These are phyloP conservation scores for Archips crataeganus DNA, from an alignment of 2,888 invertebrate genomes.

Conservation along the genomic window DNA sequence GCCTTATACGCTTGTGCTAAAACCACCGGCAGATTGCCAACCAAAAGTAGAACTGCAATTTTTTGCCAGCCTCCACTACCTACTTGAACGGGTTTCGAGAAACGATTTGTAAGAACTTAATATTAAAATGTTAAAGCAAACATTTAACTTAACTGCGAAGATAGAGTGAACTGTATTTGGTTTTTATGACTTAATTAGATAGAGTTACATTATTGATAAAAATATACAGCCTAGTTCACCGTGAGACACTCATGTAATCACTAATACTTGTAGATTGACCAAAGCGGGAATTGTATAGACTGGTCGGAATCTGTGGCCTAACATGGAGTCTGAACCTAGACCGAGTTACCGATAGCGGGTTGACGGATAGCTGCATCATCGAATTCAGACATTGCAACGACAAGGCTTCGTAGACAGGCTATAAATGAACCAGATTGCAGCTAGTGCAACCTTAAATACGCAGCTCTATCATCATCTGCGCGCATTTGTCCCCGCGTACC, in stretches of 20 bases:
- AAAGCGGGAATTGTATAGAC: slow-evolving; percentile 66
- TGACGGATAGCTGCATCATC: slow-evolving; percentile 59
- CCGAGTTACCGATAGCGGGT: slow-evolving; percentile 56
- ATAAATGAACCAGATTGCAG: slow-evolving; percentile 41
- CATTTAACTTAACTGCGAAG: slow-evolving; percentile 43
- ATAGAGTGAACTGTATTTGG: slow-evolving; percentile 53
- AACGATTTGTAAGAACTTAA: slow-evolving; percentile 57
- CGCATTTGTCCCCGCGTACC: slow-evolving; percentile 63
- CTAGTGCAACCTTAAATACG: slow-evolving; percentile 28
- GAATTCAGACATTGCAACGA: slow-evolving; percentile 43
- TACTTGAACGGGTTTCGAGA: slow-evolving; percentile 50
- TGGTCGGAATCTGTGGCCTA: slow-evolving; percentile 63
- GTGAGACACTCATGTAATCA: slow-evolving; percentile 62
- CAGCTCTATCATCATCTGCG: slow-evolving; percentile 45
- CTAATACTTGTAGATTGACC: slow-evolving; percentile 66
- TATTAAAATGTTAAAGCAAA: slow-evolving; percentile 60
- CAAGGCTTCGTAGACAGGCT: slow-evolving; percentile 20
- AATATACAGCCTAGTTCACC: slow-evolving; percentile 65
- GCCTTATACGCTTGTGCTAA: slow-evolving; percentile 63
- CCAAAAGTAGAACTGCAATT: slow-evolving; percentile 60
- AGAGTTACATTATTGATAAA: slow-evolving; percentile 57
- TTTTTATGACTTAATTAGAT: slow-evolving; percentile 55
- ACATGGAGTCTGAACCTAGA: slow-evolving; percentile 65
- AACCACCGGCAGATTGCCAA: slow-evolving; percentile 47
- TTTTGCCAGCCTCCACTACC: slow-evolving; percentile 52